Evolutionary conservation across 2,797 vertebrate genomes (phyloP).

Genomic region (Balearica regulorum): DNA sequence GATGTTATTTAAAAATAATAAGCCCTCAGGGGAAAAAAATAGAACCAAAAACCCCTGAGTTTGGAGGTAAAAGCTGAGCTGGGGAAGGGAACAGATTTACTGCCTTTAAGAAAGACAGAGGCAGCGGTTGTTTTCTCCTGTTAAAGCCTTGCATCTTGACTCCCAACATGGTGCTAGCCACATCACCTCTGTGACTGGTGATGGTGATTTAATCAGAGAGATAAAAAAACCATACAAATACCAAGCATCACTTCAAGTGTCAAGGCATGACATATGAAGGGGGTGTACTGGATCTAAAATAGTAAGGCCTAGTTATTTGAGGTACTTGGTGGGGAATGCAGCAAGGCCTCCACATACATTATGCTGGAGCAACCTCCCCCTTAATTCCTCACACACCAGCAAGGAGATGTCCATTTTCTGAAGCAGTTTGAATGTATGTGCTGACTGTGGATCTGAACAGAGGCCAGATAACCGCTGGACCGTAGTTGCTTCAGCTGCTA

Average conservation of each 20-base stretch:
- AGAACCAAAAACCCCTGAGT: not conserved
- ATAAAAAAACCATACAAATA: not conserved
- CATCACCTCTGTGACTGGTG: not conserved
- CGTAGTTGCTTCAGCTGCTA: not conserved
- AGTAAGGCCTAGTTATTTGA: not conserved
- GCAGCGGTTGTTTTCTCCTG: not conserved
- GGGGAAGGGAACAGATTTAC: not conserved
- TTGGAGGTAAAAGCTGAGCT: not conserved
- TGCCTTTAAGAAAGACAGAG: not conserved
- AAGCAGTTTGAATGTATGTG: not conserved
- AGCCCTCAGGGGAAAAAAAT: not conserved
- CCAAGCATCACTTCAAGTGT: not conserved
- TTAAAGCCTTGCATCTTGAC: not conserved
- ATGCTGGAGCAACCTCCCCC: not conserved
- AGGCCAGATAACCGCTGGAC: not conserved
- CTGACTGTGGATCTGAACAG: not conserved
- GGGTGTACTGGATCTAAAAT: not conserved
- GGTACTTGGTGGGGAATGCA: fast-evolving
- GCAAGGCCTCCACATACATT: not conserved
- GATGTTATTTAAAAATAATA: not conserved
- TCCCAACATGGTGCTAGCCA: fast-evolving
- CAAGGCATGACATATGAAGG: not conserved
- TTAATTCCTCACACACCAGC: not conserved
- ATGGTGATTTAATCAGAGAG: not conserved
- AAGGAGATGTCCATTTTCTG: not conserved